Evolutionary conservation across 2,113 vertebrate species (phyloP).

Genomic region (Engystomops pustulosus): DNA sequence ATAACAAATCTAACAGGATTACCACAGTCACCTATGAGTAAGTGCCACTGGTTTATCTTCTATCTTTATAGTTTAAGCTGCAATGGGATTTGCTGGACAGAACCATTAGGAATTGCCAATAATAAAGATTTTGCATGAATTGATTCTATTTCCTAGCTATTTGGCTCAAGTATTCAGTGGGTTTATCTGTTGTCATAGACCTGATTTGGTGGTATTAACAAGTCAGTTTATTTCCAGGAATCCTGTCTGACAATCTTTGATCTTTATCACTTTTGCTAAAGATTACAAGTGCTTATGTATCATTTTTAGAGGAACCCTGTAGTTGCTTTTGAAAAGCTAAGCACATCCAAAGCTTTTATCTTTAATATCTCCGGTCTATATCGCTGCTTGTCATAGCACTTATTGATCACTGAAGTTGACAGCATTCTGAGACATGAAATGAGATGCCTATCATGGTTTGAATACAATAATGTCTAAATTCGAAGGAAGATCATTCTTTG

Average conservation of each 20-base stretch:
- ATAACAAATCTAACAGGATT: too few relatives aligned
- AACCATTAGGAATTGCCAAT: neutral
- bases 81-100: neutral
- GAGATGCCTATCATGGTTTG: slow-evolving; percentile 43
- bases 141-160: neutral
- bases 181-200: slow-evolving; percentile 26
- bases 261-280: slow-evolving; percentile 54
- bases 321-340: slow-evolving; percentile 50
- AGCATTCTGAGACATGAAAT: slow-evolving; percentile 46
- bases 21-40: too few relatives aligned
- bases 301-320: slow-evolving; percentile 51
- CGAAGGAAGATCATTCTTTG: slow-evolving; percentile 27
- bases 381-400: slow-evolving; percentile 51
- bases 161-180: neutral
- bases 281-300: slow-evolving; percentile 52
- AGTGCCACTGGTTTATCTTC: too few relatives aligned
- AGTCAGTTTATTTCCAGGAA: slow-evolving; percentile 53
- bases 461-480: slow-evolving; percentile 53
- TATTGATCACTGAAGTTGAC: slow-evolving; percentile 58
- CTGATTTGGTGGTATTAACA: slow-evolving; percentile 43
- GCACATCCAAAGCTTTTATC: slow-evolving; percentile 57
- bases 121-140: neutral
- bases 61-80: too few relatives aligned
- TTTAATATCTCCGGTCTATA: slow-evolving; percentile 54
- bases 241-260: slow-evolving; percentile 39